These are phyloP conservation scores for Heliopora coerulea DNA, from an alignment of 92 coral and sea anemone genomes.

Conservation along the genomic window DNA sequence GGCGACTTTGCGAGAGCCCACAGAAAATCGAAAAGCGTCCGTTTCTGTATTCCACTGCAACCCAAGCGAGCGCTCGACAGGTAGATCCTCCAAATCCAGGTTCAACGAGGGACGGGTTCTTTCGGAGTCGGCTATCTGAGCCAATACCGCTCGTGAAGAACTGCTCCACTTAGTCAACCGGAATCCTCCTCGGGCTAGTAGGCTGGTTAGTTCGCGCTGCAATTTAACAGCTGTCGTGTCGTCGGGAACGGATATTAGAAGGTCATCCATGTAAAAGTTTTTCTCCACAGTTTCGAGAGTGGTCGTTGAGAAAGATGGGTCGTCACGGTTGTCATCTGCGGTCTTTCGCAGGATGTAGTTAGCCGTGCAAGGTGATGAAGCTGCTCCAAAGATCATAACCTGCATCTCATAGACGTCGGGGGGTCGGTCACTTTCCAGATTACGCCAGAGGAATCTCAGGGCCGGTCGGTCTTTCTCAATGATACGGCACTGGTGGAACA, in stretches of 20 bases:
- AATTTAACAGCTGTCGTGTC: constrained; percentile 45
- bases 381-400: constrained; percentile 65
- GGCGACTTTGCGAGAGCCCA: constrained; percentile 31
- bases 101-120: constrained; percentile 36
- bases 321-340: constrained; percentile 53
- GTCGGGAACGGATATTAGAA: constrained; percentile 54
- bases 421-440: constrained; percentile 43
- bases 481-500: constrained; percentile 57
- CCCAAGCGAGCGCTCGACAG: constrained; percentile 60
- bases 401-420: constrained; percentile 65
- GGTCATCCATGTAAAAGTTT: constrained; percentile 60
- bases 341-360: constrained; percentile 65
- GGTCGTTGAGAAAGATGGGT: constrained; percentile 45
- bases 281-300: constrained; percentile 42
- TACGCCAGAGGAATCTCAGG: constrained; percentile 64
- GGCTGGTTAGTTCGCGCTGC: constrained; percentile 45
- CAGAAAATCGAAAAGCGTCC: constrained; percentile 48
- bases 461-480: constrained; percentile 57
- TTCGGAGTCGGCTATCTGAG: constrained; percentile 44
- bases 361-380: constrained; percentile 63
- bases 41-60: constrained; percentile 62
- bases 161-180: constrained; percentile 43
- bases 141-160: constrained; percentile 42
- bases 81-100: constrained; percentile 46
- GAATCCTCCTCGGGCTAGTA: constrained; percentile 40